Evolutionary conservation across 53 echinoderm and acorn worm genomes (phyloP).

Genomic region (Astropecten irregularis): DNA sequence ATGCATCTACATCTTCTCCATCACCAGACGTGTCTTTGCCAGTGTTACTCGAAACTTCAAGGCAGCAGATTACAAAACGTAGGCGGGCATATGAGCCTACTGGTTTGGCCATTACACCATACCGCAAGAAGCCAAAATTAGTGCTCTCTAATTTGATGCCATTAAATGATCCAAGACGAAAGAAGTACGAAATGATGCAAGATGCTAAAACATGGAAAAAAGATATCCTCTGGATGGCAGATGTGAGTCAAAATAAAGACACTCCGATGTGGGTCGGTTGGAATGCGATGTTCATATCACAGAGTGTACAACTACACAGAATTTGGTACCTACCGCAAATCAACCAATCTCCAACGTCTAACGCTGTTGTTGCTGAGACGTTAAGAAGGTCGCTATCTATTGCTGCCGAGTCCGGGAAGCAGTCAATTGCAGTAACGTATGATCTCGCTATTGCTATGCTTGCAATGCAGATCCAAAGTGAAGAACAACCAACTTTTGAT

Average conservation of each 20-base stretch:
- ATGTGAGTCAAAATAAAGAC: conserved; percentile 32
- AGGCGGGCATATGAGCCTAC: not conserved
- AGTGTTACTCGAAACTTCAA: conserved; percentile 62
- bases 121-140: conserved; percentile 36
- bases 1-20: too few species aligned
- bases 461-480: conserved; percentile 62
- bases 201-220: not conserved
- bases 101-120: conserved; percentile 38
- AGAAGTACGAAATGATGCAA: not conserved
- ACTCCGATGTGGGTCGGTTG: too few species aligned
- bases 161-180: conserved; percentile 10
- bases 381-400: conserved; percentile 57
- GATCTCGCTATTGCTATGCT: conserved; percentile 65
- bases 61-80: not conserved
- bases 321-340: conserved; percentile 63
- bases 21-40: too few species aligned
- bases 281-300: too few species aligned
- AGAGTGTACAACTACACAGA: conserved; percentile 59
- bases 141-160: conserved; percentile 39
- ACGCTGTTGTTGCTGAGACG: conserved; percentile 74
- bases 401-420: conserved; percentile 47
- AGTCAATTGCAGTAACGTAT: conserved; percentile 61
- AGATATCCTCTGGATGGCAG: not conserved
- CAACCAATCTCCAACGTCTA: conserved; percentile 44
- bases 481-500: conserved; percentile 62